These are phyloP conservation scores for Gonatopus flavifemur DNA, from an alignment of 1,140 invertebrate species.

Conservation along the genomic window DNA sequence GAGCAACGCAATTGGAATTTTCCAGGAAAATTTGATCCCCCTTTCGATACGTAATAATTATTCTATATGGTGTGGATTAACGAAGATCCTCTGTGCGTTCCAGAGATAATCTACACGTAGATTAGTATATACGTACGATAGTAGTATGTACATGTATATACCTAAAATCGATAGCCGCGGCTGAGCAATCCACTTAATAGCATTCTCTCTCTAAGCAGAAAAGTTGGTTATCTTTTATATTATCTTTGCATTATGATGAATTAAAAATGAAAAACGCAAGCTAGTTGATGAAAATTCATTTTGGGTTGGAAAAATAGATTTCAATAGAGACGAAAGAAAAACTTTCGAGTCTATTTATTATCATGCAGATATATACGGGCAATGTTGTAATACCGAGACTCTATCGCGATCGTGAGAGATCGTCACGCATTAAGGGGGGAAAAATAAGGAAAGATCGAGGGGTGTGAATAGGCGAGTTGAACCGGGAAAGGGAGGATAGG, in stretches of 20 bases:
- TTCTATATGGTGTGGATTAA: conserved; percentile 13
- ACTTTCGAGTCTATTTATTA: conserved; percentile 6
- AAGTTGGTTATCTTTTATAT: too few relatives aligned
- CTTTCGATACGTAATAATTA: too few relatives aligned
- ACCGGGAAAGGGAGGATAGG: too few relatives aligned
- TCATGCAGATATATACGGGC: conserved; percentile 1
- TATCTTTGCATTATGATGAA: too few relatives aligned
- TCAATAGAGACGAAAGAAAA: too few relatives aligned
- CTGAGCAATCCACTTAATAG: conserved; percentile 32
- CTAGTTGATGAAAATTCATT: too few relatives aligned
- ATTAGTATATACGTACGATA: too few relatives aligned
- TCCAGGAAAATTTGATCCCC: too few relatives aligned
- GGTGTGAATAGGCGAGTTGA: neutral
- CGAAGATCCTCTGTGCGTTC: conserved; percentile 25
- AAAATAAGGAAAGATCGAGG: neutral
- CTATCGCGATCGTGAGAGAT: conserved; percentile 4
- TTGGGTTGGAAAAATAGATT: too few relatives aligned
- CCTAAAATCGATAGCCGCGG: conserved; percentile 28
- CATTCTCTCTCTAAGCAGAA: conserved; percentile 30
- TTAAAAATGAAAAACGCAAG: too few relatives aligned
- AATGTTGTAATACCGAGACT: conserved; percentile 9
- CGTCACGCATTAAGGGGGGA: conserved; percentile 5
- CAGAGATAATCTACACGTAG: too few relatives aligned
- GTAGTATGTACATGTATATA: conserved; percentile 6
- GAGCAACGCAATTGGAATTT: too few relatives aligned